Evolutionary conservation across 2,888 invertebrate genomes (phyloP), one percentile per base, ranked within the genome.

Genomic region (Boloria selene): DNA sequence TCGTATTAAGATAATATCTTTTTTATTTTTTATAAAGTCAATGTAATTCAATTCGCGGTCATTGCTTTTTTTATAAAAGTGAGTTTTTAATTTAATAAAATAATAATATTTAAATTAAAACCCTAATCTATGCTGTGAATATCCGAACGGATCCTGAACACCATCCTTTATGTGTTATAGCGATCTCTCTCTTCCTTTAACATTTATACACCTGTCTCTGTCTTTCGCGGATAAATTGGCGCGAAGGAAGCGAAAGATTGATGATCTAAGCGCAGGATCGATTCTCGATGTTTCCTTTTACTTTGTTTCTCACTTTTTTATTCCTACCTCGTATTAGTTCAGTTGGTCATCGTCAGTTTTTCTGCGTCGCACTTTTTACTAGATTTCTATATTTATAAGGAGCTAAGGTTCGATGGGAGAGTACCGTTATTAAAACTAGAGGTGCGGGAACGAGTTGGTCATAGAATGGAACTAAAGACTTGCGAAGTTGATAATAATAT

Each of bases 231-330:
- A 79, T 82, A 82, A 84, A 69, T 82, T 83, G 81, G 83, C 83
- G 74, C 84, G 81, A 83, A 87, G 88, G 88, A 89, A 87, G 83
- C 83, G 80, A 82, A 78, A 84, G 86, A 86, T 87, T 87, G 87
- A 89, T 87, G 88, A 87, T 86, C 84, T 86, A 85, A 86, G 81
- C 84, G 74, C 72, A 69, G 78, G 76, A 80, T 82, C 81, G 81
- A 79, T 78, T 73, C 64, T 61, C 61, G 22, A 56, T 65, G 50
- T 60, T 64, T 50, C 16, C 47, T 63, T 66, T 64, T 64, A 52
- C 56, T 68, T 70, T 64, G 66, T 65, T 70, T 60, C 53, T 54
- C 58, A 22, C 49, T 53, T 61, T 64, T 68, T 49, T 62, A 14
- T 22, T 18, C 16, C 22, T 45, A 55, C 22, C 22, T 45, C 26